Conservation (phyloP, 2,113 vertebrate species). For the Poicephalus meyeri region DNA sequence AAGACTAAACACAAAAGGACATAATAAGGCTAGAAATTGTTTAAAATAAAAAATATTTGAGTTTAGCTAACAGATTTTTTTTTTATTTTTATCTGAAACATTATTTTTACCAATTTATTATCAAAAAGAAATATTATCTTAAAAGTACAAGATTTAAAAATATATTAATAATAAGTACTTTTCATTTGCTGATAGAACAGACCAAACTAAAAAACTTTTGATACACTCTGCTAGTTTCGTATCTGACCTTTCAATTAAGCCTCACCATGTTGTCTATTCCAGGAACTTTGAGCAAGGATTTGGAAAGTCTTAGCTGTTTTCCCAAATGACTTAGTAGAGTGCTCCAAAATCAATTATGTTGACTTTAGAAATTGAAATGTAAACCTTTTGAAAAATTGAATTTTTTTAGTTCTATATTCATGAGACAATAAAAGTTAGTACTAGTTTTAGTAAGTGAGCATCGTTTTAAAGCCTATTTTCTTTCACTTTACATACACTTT, state of each 20-base stretch:
- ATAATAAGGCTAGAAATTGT: background rate
- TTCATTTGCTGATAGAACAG: background rate
- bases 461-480: background rate
- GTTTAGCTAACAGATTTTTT: fast-evolving
- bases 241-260: constrained; percentile 18
- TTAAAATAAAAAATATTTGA: background rate
- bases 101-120: background rate
- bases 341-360: constrained; percentile 4
- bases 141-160: background rate
- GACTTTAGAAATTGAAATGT: background rate
- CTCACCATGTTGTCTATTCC: background rate
- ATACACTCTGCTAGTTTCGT: background rate
- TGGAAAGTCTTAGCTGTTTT: constrained; percentile 30
- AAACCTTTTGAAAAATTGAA: background rate
- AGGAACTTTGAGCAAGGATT: constrained; percentile 43
- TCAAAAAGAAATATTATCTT: background rate
- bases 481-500: background rate
- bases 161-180: background rate
- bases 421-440: background rate
- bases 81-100: background rate
- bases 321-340: background rate
- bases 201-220: background rate
- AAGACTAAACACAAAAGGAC: background rate
- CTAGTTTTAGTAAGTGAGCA: background rate
- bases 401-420: background rate